Conservation (phyloP, 2,113 vertebrate species). For the Prochilodus magdalenae region DNA sequence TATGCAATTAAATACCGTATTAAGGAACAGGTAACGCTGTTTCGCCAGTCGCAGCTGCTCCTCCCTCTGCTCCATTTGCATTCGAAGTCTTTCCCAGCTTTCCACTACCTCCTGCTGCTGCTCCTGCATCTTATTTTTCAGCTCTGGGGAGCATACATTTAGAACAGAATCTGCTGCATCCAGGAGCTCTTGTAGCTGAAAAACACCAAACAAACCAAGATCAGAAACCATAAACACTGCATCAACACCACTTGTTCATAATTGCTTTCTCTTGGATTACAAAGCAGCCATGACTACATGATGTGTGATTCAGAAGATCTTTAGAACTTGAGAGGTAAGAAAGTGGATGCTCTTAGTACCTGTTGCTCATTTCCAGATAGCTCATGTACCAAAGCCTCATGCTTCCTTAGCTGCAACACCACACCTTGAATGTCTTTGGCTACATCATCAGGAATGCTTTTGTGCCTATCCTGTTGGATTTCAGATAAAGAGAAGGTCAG, state of each 20-base stretch:
- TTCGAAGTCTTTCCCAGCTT: conserved; percentile 81
- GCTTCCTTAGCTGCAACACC: conserved; percentile 83
- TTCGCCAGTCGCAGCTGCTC: conserved; percentile 72
- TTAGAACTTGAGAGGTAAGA: neutral
- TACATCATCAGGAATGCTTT: conserved; percentile 82
- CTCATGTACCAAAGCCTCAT: conserved; percentile 80
- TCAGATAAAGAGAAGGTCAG: neutral
- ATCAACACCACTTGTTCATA: neutral
- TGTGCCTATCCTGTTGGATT: conserved; percentile 79
- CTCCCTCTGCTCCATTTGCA: conserved; percentile 70
- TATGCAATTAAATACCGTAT: conserved; percentile 66
- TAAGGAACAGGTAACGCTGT: conserved; percentile 78
- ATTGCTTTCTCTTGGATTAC: too few species aligned
- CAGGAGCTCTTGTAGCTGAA: conserved; percentile 85
- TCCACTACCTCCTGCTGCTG: conserved; percentile 80
- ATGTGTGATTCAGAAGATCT: neutral
- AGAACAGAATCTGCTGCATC: conserved; percentile 68
- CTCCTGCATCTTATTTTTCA: conserved; percentile 70
- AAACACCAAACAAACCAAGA: conserved; percentile 11
- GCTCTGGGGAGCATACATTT: conserved; percentile 64
- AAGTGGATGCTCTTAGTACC: conserved; percentile 64
- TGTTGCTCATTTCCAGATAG: conserved; percentile 79
- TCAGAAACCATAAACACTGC: conserved; percentile 3
- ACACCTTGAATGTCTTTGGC: conserved; percentile 82
- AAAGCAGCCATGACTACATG: neutral